Conservation (phyloP, 2,113 vertebrate genomes). For the Calyptomena viridis region DNA sequence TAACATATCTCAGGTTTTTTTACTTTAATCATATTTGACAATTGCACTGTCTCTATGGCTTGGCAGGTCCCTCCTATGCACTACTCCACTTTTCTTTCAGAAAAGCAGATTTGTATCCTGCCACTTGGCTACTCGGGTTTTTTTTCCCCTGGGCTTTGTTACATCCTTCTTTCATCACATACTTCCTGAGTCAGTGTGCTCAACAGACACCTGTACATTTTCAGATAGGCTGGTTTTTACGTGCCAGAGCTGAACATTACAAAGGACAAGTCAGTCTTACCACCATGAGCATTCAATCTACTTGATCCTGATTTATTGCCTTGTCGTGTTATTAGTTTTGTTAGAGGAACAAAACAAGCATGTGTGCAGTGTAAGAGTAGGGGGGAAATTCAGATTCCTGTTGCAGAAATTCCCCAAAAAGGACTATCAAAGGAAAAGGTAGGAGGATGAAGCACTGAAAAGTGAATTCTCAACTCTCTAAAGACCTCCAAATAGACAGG, state of each 20-base stretch:
- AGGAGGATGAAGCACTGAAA: background rate
- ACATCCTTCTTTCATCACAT: background rate
- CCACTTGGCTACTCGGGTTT: background rate
- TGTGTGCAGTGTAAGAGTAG: background rate
- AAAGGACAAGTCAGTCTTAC: background rate
- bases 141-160: background rate
- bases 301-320: slow-evolving; percentile 66
- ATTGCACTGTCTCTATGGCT: background rate
- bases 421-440: background rate
- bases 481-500: background rate
- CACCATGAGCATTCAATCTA: background rate
- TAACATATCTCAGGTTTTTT: rapidly evolving
- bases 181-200: background rate
- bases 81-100: slow-evolving; percentile 14
- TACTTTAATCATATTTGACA: background rate
- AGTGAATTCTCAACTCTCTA: background rate
- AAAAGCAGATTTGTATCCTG: background rate
- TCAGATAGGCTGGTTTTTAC: slow-evolving; percentile 16
- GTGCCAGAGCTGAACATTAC: background rate
- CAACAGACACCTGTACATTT: background rate
- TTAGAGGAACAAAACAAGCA: background rate
- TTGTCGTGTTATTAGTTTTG: slow-evolving; percentile 39
- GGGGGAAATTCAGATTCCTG: background rate
- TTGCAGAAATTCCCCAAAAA: background rate
- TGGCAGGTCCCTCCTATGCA: background rate